A percentile compares a stretch with the other conserved stretches of the same genome.
Conservation (phyloP, 2,113 vertebrate genomes). For the Lepisosteus oculatus region DNA sequence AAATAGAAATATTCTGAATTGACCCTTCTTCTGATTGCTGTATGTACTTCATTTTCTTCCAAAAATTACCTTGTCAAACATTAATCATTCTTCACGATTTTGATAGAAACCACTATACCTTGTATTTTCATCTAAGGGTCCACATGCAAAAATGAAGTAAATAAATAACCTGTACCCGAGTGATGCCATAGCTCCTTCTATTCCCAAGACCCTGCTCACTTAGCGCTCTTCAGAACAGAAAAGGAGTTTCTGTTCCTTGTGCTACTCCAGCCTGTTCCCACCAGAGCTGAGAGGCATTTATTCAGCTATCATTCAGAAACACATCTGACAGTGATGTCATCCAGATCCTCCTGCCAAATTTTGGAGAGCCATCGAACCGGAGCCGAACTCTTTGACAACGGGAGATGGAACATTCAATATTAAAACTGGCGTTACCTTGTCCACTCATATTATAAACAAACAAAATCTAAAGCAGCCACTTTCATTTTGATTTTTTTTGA, state of each 20-base stretch:
- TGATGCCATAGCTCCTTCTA: not conserved
- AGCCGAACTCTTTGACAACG: conserved; percentile 30
- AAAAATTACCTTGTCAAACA: too few relatives aligned
- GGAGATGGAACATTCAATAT: conserved; percentile 25
- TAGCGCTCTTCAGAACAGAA: not conserved
- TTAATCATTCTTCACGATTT: too few relatives aligned
- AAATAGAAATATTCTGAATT: not conserved
- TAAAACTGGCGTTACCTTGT: conserved; percentile 1
- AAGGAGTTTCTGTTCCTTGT: conserved; percentile 12
- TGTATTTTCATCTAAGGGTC: too few relatives aligned
- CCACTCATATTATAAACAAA: too few relatives aligned
- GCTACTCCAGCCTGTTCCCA: conserved; percentile 1
- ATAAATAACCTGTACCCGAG: not conserved
- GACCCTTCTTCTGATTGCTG: not conserved
- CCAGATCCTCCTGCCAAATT: conserved; percentile 23
- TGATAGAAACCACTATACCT: too few relatives aligned
- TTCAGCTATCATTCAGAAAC: conserved; percentile 1
- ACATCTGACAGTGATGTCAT: conserved; percentile 29
- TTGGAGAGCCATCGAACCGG: conserved; percentile 23
- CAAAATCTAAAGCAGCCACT: too few relatives aligned
- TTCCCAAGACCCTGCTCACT: not conserved
- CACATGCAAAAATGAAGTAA: not conserved
- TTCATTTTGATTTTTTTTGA: not conserved
- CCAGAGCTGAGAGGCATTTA: conserved; percentile 5
- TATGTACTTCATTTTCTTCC: too few relatives aligned